These are phyloP conservation scores for Ectemnius lituratus DNA, from an alignment of 2,888 invertebrate species.

Conservation along the genomic window DNA sequence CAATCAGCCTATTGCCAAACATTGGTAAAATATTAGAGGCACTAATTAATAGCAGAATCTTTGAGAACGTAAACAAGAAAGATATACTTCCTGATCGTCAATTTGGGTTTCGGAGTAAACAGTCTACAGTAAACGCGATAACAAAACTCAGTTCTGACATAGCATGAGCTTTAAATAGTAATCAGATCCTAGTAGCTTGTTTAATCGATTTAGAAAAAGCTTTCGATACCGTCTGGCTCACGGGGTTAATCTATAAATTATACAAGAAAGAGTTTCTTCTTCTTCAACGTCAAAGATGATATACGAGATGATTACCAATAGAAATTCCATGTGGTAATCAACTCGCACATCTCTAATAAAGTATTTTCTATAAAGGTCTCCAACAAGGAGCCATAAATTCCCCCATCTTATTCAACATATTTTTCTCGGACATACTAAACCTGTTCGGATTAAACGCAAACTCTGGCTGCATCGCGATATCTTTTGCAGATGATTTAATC, in stretches of 20 bases:
- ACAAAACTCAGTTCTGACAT: constrained; percentile 30
- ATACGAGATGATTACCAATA: constrained; percentile 27
- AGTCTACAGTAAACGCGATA: constrained; percentile 38
- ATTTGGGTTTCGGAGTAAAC: constrained; percentile 25
- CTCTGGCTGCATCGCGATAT: background rate
- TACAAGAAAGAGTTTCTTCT: constrained; percentile 16
- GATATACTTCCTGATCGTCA: constrained; percentile 25
- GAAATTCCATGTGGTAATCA: constrained; percentile 15
- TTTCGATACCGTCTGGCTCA: constrained; percentile 43
- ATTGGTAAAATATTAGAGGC: constrained; percentile 40
- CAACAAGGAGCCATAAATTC: constrained; percentile 43
- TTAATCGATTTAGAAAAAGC: constrained; percentile 22
- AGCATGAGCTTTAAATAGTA: background rate
- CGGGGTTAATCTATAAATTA: constrained; percentile 28
- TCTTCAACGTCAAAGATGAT: too few species aligned
- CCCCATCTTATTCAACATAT: constrained; percentile 20
- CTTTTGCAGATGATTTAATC: constrained; percentile 36
- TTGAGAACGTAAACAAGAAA: background rate
- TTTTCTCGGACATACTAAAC: constrained; percentile 10
- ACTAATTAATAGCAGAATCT: constrained; percentile 22
- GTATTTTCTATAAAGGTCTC: constrained; percentile 24
- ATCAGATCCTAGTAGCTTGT: constrained; percentile 14
- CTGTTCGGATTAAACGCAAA: constrained; percentile 2
- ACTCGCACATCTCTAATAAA: background rate
- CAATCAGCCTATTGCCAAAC: constrained; percentile 35